phyloP scores from a whole-genome alignment of 2,797 vertebrate species.

The Hylomyscus alleni region DNA sequence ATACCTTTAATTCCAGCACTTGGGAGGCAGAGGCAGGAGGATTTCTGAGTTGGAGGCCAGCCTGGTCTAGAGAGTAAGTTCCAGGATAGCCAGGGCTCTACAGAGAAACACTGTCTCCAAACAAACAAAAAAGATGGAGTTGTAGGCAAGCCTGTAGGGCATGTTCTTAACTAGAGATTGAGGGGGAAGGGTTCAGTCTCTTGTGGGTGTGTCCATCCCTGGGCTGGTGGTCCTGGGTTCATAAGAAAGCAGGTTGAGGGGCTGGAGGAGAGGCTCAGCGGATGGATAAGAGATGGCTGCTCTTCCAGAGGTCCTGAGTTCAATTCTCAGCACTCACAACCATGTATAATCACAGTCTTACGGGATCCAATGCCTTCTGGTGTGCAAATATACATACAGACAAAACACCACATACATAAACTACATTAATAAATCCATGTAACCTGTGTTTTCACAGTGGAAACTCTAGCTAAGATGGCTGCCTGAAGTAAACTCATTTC shows the following conservation, averaged over 20 bases:
- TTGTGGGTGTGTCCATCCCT: background rate
- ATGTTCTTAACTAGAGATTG: background rate
- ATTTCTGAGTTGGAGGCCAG: too few relatives aligned
- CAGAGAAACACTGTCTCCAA: too few relatives aligned
- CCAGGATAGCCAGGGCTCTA: too few relatives aligned
- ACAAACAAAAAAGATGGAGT: background rate
- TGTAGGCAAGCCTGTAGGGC: background rate
- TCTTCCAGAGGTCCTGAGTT: background rate
- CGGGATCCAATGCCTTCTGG: background rate
- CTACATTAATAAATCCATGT: background rate
- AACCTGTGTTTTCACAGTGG: background rate
- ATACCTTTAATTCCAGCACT: too few relatives aligned
- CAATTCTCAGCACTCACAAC: background rate
- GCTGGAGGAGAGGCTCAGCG: background rate
- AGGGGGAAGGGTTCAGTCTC: too few relatives aligned
- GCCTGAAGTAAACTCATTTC: background rate
- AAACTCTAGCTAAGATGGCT: background rate
- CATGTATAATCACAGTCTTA: background rate
- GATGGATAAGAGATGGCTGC: background rate
- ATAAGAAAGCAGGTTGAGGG: background rate
- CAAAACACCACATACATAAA: background rate
- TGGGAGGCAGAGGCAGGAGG: too few relatives aligned
- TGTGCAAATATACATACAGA: background rate
- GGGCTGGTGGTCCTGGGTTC: background rate
- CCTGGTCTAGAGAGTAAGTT: too few relatives aligned